A percentile compares a stretch with the other conserved stretches of the same genome.
Conservation (phyloP, 2,797 vertebrate species). For the Varecia variegata region DNA sequence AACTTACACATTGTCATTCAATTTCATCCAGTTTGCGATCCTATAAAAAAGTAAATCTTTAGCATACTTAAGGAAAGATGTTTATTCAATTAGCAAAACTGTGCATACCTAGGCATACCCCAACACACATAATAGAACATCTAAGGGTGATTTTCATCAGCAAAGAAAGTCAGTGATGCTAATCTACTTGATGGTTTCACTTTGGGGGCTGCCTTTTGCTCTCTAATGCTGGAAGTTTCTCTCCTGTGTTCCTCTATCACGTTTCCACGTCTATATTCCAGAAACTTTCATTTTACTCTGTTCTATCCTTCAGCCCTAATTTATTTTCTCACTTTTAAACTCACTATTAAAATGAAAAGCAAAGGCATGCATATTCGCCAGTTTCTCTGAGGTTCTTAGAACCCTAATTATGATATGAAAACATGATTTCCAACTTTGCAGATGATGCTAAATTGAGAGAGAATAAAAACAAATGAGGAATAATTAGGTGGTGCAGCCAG, state of each 20-base stretch:
- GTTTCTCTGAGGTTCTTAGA: conserved; percentile 80
- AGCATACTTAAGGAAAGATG: not conserved
- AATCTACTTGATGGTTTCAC: not conserved
- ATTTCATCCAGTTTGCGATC: not conserved
- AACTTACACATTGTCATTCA: not conserved
- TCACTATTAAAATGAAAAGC: conserved; percentile 78
- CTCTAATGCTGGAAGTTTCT: conserved; percentile 2
- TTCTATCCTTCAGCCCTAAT: conserved; percentile 79
- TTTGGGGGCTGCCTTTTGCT: not conserved
- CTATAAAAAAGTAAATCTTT: not conserved
- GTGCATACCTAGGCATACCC: not conserved
- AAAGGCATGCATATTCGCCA: conserved; percentile 62
- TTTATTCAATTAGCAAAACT: not conserved
- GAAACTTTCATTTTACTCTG: conserved; percentile 70
- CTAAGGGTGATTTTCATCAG: not conserved
- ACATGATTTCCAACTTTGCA: conserved; percentile 84
- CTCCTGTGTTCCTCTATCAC: not conserved
- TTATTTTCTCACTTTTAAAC: conserved; percentile 81
- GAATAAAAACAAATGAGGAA: conserved; percentile 86
- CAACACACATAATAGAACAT: not conserved
- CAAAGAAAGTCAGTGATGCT: not conserved
- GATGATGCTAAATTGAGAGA: conserved; percentile 85
- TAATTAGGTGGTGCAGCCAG: conserved; percentile 84
- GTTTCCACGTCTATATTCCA: conserved; percentile 52
- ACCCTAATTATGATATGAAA: conserved; percentile 85